These are phyloP conservation scores for Caerostris darwini DNA, from an alignment of 1,140 invertebrate genomes.

Conservation along the genomic window DNA sequence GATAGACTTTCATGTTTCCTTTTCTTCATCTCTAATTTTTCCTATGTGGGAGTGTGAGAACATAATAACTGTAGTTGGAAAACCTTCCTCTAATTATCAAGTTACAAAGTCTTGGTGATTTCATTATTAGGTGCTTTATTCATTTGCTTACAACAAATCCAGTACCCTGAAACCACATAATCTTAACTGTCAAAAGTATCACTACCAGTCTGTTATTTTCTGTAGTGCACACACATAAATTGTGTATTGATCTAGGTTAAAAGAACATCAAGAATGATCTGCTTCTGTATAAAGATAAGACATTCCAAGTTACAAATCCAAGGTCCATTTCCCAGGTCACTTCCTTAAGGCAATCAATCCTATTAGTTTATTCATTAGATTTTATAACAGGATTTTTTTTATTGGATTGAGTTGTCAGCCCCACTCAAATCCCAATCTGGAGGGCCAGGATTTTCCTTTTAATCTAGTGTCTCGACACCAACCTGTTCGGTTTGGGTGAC, in stretches of 20 bases:
- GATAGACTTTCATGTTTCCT: background rate
- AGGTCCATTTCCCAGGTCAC: background rate
- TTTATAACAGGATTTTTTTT: too few species aligned
- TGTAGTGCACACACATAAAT: slow-evolving; percentile 29
- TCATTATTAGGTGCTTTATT: background rate
- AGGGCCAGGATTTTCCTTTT: too few species aligned
- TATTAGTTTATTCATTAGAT: background rate
- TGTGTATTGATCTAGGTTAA: background rate
- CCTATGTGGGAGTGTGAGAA: background rate
- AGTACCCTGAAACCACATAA: slow-evolving; percentile 2
- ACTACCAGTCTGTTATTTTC: slow-evolving; percentile 32
- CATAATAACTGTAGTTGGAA: slow-evolving; percentile 10
- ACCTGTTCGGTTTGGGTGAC: too few species aligned
- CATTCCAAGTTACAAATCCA: background rate
- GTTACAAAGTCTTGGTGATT: background rate
- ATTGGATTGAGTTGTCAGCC: too few species aligned
- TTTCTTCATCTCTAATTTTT: background rate
- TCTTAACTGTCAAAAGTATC: slow-evolving; percentile 7
- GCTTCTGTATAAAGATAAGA: background rate
- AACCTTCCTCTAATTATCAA: slow-evolving; percentile 13
- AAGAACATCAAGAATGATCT: background rate
- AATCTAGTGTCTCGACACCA: too few species aligned
- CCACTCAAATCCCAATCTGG: too few species aligned
- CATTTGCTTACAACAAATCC: slow-evolving; percentile 14
- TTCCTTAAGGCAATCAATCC: background rate